Conservation (phyloP, 2,797 vertebrate genomes). For the Poeciliopsis turneri region DNA sequence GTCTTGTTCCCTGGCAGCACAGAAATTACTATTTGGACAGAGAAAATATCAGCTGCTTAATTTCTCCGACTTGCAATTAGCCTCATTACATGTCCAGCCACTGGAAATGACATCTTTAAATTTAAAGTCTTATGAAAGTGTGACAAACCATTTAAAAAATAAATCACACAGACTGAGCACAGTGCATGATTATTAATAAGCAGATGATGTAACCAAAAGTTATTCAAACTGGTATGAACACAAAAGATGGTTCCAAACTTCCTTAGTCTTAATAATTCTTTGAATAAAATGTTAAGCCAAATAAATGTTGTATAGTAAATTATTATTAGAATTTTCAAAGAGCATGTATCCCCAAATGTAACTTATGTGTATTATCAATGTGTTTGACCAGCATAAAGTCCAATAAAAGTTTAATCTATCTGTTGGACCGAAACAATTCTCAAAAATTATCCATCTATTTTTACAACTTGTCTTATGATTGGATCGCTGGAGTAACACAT, state of each 20-base stretch:
- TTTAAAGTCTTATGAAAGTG: background rate
- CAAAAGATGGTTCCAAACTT: background rate
- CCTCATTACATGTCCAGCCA: conserved; percentile 33
- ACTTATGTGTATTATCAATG: background rate
- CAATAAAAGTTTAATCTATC: background rate
- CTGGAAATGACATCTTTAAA: conserved; percentile 30
- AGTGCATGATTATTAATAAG: background rate
- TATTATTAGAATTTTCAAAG: background rate
- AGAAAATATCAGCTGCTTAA: conserved; percentile 15
- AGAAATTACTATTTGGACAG: conserved; percentile 16
- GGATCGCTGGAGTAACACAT: background rate
- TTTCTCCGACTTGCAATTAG: conserved; percentile 7
- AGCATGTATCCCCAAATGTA: background rate
- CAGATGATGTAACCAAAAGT: background rate
- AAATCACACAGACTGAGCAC: background rate
- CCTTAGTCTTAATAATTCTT: background rate
- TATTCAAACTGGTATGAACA: background rate
- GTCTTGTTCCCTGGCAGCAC: conserved; percentile 6
- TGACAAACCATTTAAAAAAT: background rate
- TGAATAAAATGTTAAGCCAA: background rate
- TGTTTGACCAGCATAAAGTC: background rate
- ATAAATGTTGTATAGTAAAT: background rate
- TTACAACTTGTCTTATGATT: background rate
- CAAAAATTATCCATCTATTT: background rate
- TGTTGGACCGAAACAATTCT: background rate